Evolutionary conservation across 2,797 vertebrate species (phyloP).

Genomic region (Periparus ater): DNA sequence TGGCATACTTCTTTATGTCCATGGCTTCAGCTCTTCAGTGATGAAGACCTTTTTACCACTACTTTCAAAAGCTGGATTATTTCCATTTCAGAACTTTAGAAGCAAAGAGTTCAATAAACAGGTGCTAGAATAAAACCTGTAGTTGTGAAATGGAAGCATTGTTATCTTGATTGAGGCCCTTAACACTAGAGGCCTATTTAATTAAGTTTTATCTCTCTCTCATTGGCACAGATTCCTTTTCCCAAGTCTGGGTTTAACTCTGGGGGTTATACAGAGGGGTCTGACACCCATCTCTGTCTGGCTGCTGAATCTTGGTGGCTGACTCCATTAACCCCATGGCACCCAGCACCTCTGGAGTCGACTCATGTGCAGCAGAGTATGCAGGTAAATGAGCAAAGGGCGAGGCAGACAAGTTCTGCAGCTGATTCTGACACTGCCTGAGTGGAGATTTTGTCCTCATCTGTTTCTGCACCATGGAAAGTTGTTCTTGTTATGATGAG

Average conservation of each 20-base stretch:
- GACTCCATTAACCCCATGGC: neutral
- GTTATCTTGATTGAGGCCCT: conserved; percentile 16
- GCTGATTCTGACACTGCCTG: neutral
- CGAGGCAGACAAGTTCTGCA: neutral
- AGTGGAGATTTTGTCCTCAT: neutral
- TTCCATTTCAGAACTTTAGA: conserved; percentile 9
- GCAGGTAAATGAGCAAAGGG: neutral
- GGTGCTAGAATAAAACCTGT: neutral
- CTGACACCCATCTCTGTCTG: conserved; percentile 63
- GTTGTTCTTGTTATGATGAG: neutral
- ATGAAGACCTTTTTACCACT: neutral
- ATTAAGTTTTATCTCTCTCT: conserved; percentile 59
- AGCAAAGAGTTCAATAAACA: neutral
- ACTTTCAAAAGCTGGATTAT: neutral
- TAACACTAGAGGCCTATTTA: conserved; percentile 14
- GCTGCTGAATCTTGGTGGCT: conserved; percentile 24
- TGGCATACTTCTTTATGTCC: neutral
- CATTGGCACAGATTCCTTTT: conserved; percentile 36
- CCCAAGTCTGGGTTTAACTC: conserved; percentile 24
- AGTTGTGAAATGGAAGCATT: conserved; percentile 3
- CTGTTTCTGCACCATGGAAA: neutral
- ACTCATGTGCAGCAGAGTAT: neutral
- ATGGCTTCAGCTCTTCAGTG: neutral
- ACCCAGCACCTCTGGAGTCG: neutral
- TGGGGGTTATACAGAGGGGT: conserved; percentile 6